Base-by-base conservation (phyloP, 2,797 vertebrate species). In the Manis pentadactyla region DNA sequence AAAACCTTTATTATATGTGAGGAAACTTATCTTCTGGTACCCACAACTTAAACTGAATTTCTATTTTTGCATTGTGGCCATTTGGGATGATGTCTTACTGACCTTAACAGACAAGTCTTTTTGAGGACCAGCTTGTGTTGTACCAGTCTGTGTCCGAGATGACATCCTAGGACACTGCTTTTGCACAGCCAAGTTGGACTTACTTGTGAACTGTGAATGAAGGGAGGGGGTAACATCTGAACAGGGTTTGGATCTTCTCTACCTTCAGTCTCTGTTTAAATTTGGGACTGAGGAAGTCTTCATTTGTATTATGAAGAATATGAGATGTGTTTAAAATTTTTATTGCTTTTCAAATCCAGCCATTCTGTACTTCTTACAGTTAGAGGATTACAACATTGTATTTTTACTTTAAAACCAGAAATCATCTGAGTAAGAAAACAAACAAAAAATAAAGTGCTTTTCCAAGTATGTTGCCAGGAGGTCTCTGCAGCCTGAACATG, bases 401-500 rank as follows among this genome's bases (percentile, higher is more conserved):
- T 86, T 93, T 46, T 96, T 73, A 78, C 25, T 86, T 87, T 64
- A 64, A 93, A 86, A 77, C 18, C 6, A 63, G 66, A 94, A 79
- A 31, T 84, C 18, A n/a, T 17, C 12, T 6, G 19, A 87, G 37
- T 55, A 53, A 93, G 66, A 75, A 74, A 83, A 68, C 31, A 57
- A 61, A 23, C 5, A 18, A 77, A 29, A 68, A 53, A 29, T 34
- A 14, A 73, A 71, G 15, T 68, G 17, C 27, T 42, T 0, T 39
- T 87, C 17, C 3, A 2, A 51, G 11, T 46, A n/a, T 11, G 46
- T 53, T 46, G 46, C 21, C 25, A 17, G 21, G 63, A 64, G 15
- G n/a, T 74, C 29, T 86, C 51, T 64, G 81, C 18, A 25, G 23
- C 39, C 49, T 90, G 31, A 42, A 9, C 18, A 31, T 37, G 78